These are phyloP conservation scores for Solea solea DNA, from an alignment of 2,113 vertebrate genomes.

Conservation along the genomic window DNA sequence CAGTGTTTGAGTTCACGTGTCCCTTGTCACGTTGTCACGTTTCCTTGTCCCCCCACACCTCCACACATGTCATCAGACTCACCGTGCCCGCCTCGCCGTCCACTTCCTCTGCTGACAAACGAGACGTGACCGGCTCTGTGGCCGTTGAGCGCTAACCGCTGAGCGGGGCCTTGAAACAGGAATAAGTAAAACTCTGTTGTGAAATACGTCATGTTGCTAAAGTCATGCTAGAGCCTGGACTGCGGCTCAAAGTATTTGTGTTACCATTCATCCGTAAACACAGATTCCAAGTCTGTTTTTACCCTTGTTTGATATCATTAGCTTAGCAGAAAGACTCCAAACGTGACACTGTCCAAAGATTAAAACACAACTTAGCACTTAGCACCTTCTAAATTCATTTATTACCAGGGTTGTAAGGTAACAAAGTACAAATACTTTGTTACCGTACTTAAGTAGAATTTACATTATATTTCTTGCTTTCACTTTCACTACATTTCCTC, in stretches of 20 bases:
- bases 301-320: neutral
- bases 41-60: slow-evolving; percentile 1
- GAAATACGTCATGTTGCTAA: slow-evolving; percentile 44
- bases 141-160: slow-evolving; percentile 58
- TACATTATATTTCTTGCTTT: too few relatives aligned
- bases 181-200: slow-evolving; percentile 66
- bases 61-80: slow-evolving; percentile 73
- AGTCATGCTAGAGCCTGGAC: slow-evolving; percentile 19
- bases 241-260: slow-evolving; percentile 12
- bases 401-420: too few relatives aligned
- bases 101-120: slow-evolving; percentile 83
- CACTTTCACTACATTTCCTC: too few relatives aligned
- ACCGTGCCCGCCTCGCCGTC: slow-evolving; percentile 55
- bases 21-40: slow-evolving; percentile 51
- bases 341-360: neutral
- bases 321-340: neutral
- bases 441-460: too few relatives aligned
- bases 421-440: too few relatives aligned
- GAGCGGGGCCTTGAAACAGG: slow-evolving; percentile 43
- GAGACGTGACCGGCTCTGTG: slow-evolving; percentile 53
- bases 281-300: neutral
- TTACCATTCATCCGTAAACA: too few relatives aligned
- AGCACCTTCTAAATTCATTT: too few relatives aligned
- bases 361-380: too few relatives aligned
- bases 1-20: slow-evolving; percentile 56